Conservation (phyloP, 2,113 vertebrate genomes). For the Phyllostomus hastatus region DNA sequence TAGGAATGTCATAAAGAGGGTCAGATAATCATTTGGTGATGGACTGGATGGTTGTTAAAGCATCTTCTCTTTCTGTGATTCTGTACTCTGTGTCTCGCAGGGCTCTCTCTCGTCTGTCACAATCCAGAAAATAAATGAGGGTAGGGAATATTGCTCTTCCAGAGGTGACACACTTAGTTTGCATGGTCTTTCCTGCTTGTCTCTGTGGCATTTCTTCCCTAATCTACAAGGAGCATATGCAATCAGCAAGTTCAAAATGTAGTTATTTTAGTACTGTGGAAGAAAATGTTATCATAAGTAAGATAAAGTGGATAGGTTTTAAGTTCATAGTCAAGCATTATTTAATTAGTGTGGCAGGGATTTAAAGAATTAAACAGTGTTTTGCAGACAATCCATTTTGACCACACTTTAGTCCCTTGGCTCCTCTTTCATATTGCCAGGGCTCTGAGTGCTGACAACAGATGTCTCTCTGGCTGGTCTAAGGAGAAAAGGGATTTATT, state of each 20-base stretch:
- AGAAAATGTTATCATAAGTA: constrained; percentile 41
- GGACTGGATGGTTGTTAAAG: not conserved
- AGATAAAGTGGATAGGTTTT: constrained; percentile 39
- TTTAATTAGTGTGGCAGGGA: constrained; percentile 37
- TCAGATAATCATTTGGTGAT: not conserved
- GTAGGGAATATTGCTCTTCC: not conserved
- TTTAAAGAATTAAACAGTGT: constrained; percentile 43
- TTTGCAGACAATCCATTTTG: not conserved
- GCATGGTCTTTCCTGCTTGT: not conserved
- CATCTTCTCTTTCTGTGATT: not conserved
- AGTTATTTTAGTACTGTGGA: constrained; percentile 41
- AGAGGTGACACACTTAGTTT: not conserved
- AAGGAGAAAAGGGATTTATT: not conserved
- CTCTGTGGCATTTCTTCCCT: not conserved
- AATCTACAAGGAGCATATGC: not conserved
- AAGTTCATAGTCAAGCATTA: constrained; percentile 47
- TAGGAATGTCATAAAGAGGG: not conserved
- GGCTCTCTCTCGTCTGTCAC: not conserved
- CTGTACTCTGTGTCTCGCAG: not conserved
- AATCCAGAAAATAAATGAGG: not conserved
- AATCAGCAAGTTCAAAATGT: constrained; percentile 29
- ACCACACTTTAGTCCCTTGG: not conserved
- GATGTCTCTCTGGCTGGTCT: not conserved
- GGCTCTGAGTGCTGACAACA: not conserved
- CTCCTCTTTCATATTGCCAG: not conserved